Conservation (phyloP, 1,140 invertebrate genomes). For the Laupala kohalensis region DNA sequence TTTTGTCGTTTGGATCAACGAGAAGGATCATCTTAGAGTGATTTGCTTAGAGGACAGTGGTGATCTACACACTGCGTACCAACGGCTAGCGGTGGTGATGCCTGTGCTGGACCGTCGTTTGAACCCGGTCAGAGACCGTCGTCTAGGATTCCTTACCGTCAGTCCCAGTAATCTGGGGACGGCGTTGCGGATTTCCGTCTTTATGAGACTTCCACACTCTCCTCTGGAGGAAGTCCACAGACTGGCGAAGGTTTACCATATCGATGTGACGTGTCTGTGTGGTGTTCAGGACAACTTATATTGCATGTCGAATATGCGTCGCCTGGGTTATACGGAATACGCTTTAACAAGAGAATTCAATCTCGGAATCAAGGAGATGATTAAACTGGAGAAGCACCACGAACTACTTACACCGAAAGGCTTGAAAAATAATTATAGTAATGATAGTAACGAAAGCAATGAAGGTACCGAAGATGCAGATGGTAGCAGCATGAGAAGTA, state of each 20-base stretch:
- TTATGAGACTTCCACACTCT: conserved; percentile 55
- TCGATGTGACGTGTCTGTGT: too few relatives aligned
- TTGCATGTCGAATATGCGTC: conserved; percentile 83
- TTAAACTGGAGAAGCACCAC: conserved; percentile 56
- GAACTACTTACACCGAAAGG: too few relatives aligned
- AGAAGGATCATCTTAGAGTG: conserved; percentile 62
- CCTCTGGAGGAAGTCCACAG: conserved; percentile 51
- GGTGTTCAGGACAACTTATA: conserved; percentile 83
- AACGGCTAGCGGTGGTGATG: conserved; percentile 46
- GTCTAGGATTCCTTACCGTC: conserved; percentile 61
- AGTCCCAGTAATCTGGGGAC: conserved; percentile 66
- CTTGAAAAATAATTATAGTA: too few relatives aligned
- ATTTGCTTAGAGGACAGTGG: conserved; percentile 63
- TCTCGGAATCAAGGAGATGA: conserved; percentile 78
- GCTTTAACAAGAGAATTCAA: conserved; percentile 83
- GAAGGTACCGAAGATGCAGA: too few relatives aligned
- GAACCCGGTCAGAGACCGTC: conserved; percentile 12
- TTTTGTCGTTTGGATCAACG: conserved; percentile 63
- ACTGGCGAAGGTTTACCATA: too few relatives aligned
- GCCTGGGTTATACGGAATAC: conserved; percentile 77
- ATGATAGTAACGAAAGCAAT: too few relatives aligned
- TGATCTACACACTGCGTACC: conserved; percentile 43
- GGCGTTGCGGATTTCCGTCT: conserved; percentile 58
- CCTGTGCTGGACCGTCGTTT: conserved; percentile 29
- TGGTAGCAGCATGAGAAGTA: too few relatives aligned